Evolutionary conservation across 2,888 invertebrate genomes (phyloP).

Genomic region (Ophioninae sp.): DNA sequence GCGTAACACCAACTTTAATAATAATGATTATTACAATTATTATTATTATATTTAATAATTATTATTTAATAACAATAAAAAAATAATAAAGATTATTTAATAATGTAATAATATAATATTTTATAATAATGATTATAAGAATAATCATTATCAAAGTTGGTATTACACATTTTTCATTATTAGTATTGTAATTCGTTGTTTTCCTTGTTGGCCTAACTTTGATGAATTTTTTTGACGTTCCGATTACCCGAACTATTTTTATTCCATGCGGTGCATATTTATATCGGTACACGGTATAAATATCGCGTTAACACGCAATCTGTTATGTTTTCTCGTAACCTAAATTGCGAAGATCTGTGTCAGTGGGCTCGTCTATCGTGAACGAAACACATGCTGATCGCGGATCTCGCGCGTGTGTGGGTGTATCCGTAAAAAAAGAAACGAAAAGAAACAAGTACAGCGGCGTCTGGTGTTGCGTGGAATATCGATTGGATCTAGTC

Average conservation of each 20-base stretch:
- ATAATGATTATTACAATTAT: not conserved
- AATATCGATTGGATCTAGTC: slow-evolving; percentile 38
- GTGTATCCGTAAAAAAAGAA: slow-evolving; percentile 18
- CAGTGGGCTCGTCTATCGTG: slow-evolving; percentile 55
- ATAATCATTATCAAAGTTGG: not conserved
- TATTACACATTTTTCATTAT: not conserved
- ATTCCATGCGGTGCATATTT: not conserved
- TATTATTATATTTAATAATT: not conserved
- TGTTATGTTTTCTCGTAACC: slow-evolving; percentile 60
- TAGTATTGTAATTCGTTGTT: not conserved
- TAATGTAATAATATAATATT: too few species aligned
- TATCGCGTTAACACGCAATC: slow-evolving; percentile 47
- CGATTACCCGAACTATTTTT: not conserved
- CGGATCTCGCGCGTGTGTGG: slow-evolving; percentile 18
- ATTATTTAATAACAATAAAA: not conserved
- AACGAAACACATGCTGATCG: slow-evolving; percentile 53
- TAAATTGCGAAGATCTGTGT: slow-evolving; percentile 62
- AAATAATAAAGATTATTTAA: not conserved
- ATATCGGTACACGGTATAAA: slow-evolving; percentile 13
- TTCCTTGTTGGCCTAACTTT: not conserved
- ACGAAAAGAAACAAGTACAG: not conserved
- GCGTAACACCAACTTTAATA: not conserved
- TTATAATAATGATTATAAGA: too few species aligned
- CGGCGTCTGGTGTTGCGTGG: not conserved
- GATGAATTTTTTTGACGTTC: not conserved